phyloP scores from a whole-genome alignment of 2,888 invertebrate genomes.

The Orthosia gothica region DNA sequence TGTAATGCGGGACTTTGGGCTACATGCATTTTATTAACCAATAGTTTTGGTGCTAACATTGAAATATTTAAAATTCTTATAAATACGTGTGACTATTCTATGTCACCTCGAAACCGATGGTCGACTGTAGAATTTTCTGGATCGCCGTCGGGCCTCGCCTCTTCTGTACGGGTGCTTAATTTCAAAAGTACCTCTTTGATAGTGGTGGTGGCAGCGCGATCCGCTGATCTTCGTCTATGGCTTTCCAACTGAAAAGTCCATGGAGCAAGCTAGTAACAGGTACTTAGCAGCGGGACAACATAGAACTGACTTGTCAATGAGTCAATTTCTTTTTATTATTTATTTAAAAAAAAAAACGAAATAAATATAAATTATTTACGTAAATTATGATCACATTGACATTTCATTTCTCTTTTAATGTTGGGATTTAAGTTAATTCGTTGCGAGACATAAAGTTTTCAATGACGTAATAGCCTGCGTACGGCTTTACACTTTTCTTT shows the following conservation, averaged over 20 bases:
- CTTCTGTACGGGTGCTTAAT: constrained; percentile 79
- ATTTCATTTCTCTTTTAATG: constrained; percentile 76
- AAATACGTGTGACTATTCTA: constrained; percentile 84
- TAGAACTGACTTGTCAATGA: constrained; percentile 74
- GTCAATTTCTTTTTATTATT: constrained; percentile 27
- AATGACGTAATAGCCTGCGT: neutral
- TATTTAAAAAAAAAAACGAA: neutral
- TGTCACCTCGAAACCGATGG: constrained; percentile 88
- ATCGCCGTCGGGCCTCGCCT: constrained; percentile 65
- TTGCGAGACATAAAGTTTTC: constrained; percentile 79
- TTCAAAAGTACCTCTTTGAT: constrained; percentile 89
- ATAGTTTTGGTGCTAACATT: constrained; percentile 67
- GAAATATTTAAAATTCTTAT: constrained; percentile 75
- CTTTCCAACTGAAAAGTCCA: constrained; percentile 91
- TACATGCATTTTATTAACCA: constrained; percentile 82
- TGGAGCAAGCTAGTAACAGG: constrained; percentile 87
- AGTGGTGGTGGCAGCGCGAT: constrained; percentile 63
- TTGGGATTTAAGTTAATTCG: constrained; percentile 76
- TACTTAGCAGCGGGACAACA: constrained; percentile 71
- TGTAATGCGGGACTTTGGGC: constrained; percentile 73
- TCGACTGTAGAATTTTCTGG: constrained; percentile 64
- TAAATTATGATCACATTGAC: constrained; percentile 70
- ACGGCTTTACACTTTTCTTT: neutral
- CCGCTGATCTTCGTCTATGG: constrained; percentile 76
- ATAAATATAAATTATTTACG: neutral